Base-by-base conservation (phyloP, 2,797 vertebrate species). In the Acanthopagrus latus region DNA sequence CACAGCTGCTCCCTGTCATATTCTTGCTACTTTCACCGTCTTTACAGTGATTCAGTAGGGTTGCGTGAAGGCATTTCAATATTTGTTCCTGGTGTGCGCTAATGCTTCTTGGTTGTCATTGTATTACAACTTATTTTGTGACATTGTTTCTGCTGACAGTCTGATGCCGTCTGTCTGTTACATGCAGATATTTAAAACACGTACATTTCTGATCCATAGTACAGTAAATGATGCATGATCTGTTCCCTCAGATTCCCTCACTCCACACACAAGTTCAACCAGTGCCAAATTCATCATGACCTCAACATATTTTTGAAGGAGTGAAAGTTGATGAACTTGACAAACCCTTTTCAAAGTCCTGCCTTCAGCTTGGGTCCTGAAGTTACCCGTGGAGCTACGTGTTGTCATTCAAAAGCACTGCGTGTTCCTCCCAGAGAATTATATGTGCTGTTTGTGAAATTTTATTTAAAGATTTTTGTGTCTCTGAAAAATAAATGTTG, bases 401-500 rank as follows among this genome's bases (percentile, higher is more conserved):
- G 23, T 62, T 81, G 66, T 59, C 66, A 13, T 68, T 76, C 54
- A 71, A 60, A 82, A 68, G 48, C 55, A 81, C 0, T 0, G 10
- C 2, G 18, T 76, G 51, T 67, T 29, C n/a, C 27, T 65, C 72
- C 44, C 47, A 33, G 50, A 63, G 47, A 80, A 57, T 54, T 68
- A 1, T 68, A 50, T 74, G 74, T 87, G 77, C 27, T 70, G 72
- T 88, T 80, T 86, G 83, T 90, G 70, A 83, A 76, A 59, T 73
- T 75, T 88, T 72, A 76, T 89, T 86, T 83, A 60, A 80, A 54
- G 44, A 38, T 16, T 71, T 78, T 56, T 90, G 85, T 91, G 82
- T 88, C 64, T 9, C 41, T 72, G 27, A 83, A 80, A 67, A 92
- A 86, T 86, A 91, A 89, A 92, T 59, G 59, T 74, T 70, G 71